A percentile compares a stretch with the other conserved stretches of the same genome.
These are phyloP conservation scores for Phylloscopus trochiloides DNA, from an alignment of 2,113 vertebrate genomes.

Conservation along the genomic window DNA sequence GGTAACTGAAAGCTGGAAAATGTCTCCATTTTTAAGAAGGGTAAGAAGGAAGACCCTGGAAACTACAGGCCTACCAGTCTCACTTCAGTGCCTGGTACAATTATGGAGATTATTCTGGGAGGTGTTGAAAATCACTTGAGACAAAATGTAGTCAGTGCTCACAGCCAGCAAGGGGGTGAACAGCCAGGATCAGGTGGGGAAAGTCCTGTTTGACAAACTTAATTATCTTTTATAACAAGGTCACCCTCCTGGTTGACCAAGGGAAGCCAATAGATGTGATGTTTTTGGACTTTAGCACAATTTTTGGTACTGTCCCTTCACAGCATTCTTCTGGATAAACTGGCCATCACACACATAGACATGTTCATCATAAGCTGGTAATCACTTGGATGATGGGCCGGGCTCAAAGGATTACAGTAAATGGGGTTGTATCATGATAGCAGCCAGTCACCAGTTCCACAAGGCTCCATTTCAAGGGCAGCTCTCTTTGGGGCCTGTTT, in stretches of 20 bases:
- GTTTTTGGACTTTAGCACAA: not conserved
- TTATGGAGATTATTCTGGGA: not conserved
- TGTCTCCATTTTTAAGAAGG: not conserved
- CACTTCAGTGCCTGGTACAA: not conserved
- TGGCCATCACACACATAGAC: not conserved
- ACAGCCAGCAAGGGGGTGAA: not conserved
- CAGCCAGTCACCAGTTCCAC: not conserved
- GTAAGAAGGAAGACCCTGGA: not conserved
- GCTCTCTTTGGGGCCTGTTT: not conserved
- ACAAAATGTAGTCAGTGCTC: not conserved
- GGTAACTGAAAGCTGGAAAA: not conserved
- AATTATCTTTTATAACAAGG: not conserved
- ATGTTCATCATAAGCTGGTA: not conserved
- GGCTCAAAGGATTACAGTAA: not conserved
- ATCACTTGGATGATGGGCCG: not conserved
- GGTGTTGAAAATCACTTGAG: not conserved
- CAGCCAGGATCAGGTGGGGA: not conserved
- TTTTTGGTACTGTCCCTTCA: not conserved
- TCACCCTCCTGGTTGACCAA: not conserved
- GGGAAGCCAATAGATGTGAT: not conserved
- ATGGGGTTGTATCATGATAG: not conserved
- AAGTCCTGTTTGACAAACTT: not conserved
- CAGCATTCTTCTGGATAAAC: not conserved
- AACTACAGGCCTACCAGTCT: not conserved
- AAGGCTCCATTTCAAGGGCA: not conserved